Conservation (phyloP, 2,797 vertebrate genomes). For the Tapirus indicus region DNA sequence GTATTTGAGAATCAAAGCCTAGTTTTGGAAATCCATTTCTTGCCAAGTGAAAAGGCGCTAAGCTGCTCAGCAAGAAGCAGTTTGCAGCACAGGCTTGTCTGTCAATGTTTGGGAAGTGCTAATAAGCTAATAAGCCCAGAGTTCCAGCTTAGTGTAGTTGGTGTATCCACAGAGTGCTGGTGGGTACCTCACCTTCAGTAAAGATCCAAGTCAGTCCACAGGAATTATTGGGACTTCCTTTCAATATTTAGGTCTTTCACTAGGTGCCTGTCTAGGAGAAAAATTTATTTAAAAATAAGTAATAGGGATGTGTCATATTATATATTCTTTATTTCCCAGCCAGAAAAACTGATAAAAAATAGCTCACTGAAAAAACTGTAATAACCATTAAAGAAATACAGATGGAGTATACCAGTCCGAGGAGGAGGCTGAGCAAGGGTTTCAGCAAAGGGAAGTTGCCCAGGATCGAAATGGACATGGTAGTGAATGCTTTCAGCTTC, state of each 20-base stretch:
- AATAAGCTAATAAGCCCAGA: conserved; percentile 59
- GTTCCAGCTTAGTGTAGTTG: not conserved
- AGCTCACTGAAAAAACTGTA: not conserved
- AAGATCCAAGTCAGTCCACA: not conserved
- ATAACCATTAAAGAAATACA: not conserved
- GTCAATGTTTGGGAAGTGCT: conserved; percentile 39
- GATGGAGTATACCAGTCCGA: not conserved
- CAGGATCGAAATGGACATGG: fast-evolving
- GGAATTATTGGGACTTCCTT: not conserved
- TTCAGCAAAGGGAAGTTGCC: not conserved
- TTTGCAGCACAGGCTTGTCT: not conserved
- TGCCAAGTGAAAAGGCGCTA: conserved; percentile 66
- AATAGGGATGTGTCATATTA: not conserved
- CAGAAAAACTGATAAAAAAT: not conserved
- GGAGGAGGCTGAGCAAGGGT: not conserved
- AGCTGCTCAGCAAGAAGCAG: conserved; percentile 52
- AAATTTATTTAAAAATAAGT: conserved; percentile 13
- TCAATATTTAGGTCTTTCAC: not conserved
- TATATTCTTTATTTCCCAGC: not conserved
- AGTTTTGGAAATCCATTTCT: conserved; percentile 60
- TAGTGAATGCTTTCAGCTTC: not conserved
- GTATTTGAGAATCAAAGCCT: conserved; percentile 60
- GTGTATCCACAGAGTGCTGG: not conserved
- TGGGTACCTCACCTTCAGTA: not conserved
- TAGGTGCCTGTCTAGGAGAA: not conserved